Evolutionary conservation across 92 coral and sea anemone genomes (phyloP).

Genomic region (Zoanthus solanderi): DNA sequence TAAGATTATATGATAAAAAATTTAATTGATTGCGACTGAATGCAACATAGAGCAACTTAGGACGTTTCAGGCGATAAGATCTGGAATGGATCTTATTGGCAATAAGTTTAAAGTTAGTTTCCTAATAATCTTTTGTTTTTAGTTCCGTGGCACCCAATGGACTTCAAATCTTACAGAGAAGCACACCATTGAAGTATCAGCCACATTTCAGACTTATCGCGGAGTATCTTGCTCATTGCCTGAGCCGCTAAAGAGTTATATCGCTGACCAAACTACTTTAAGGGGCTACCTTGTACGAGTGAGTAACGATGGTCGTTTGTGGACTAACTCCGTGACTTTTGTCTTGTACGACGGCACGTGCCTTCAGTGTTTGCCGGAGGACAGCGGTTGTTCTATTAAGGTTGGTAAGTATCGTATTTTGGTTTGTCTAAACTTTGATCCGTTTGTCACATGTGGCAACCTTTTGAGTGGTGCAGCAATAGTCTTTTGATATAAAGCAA

Average conservation of each 20-base stretch:
- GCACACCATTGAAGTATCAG: constrained; percentile 72
- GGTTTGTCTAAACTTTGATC: not conserved
- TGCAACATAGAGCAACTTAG: no score
- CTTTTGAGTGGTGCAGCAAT: no score
- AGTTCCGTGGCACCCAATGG: constrained; percentile 39
- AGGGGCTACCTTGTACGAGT: constrained; percentile 79
- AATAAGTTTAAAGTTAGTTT: not conserved
- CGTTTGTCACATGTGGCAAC: no score
- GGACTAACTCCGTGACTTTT: constrained; percentile 81
- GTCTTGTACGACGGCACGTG: constrained; percentile 79
- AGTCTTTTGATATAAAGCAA: no score
- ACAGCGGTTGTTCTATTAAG: constrained; percentile 74
- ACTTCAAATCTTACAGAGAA: constrained; percentile 28
- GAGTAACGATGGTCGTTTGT: constrained; percentile 83
- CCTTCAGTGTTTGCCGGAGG: constrained; percentile 63
- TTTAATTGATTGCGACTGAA: no score
- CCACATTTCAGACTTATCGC: constrained; percentile 84
- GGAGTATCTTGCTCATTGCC: constrained; percentile 86
- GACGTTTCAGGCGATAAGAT: no score
- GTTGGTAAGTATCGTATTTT: constrained; percentile 80
- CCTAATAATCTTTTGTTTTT: not conserved
- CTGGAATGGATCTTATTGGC: no score
- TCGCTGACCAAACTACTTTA: constrained; percentile 42
- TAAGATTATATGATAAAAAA: no score
- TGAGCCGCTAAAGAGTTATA: constrained; percentile 54